Conservation (phyloP, 2,888 invertebrate genomes). For the Lissonota sp. region DNA sequence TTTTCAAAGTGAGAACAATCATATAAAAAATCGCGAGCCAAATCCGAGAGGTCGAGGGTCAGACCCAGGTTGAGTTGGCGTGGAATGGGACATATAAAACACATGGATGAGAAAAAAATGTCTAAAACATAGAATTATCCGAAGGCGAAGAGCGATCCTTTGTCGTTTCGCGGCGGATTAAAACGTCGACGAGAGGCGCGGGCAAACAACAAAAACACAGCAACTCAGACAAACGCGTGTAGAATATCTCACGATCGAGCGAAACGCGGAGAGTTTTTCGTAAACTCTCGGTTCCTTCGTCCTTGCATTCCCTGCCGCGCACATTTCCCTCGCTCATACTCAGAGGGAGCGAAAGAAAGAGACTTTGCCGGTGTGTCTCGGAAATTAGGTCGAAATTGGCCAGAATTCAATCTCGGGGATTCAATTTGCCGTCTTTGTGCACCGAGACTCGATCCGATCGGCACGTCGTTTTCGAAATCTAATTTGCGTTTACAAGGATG, state of each 20-base stretch:
- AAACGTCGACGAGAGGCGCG: too few species aligned
- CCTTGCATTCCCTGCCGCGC: neutral
- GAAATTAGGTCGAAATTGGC: conserved; percentile 77
- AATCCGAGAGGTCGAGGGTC: neutral
- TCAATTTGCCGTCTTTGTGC: conserved; percentile 78
- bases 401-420: conserved; percentile 76
- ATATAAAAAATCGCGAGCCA: too few species aligned
- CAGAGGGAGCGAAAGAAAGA: neutral
- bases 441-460: conserved; percentile 72
- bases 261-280: neutral
- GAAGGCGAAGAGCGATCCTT: too few species aligned
- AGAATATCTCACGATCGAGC: neutral
- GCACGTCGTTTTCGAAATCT: conserved; percentile 75
- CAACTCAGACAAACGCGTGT: too few species aligned
- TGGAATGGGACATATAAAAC: too few species aligned
- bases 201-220: too few species aligned
- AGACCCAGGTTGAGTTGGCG: too few species aligned
- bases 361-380: conserved; percentile 35
- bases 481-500: conserved; percentile 75
- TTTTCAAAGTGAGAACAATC: too few species aligned
- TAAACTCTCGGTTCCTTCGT: neutral
- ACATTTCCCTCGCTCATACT: conserved; percentile 15
- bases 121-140: too few species aligned
- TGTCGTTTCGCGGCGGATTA: too few species aligned
- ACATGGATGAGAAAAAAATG: too few species aligned